Percentiles rank a stretch among this genome's conserved stretches.
Evolutionary conservation across 2,888 invertebrate genomes (phyloP).

Genomic region (Drosophila vallismaia): DNA sequence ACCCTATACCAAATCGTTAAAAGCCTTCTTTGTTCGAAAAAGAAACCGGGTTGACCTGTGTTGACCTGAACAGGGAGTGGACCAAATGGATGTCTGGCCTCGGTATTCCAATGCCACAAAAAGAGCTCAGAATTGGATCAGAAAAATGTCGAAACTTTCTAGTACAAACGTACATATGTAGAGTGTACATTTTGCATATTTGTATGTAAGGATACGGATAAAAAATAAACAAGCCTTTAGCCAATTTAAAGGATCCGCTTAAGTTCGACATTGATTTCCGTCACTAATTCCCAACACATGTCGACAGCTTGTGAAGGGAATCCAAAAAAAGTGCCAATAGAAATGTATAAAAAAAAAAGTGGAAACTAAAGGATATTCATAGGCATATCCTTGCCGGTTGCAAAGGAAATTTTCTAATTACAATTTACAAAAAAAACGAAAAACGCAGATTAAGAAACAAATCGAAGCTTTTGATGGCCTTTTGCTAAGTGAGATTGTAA

Average conservation of each 20-base stretch:
- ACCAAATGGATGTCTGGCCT: constrained; percentile 6
- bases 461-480: background rate
- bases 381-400: background rate
- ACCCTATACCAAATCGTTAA: no score
- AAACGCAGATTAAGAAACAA: background rate
- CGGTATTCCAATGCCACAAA: background rate
- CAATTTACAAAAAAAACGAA: background rate
- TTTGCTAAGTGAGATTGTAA: constrained; percentile 13
- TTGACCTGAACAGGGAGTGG: constrained; percentile 12
- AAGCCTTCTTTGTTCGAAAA: no score
- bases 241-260: constrained; percentile 77
- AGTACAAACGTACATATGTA: background rate
- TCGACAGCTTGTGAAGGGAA: constrained; percentile 41
- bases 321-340: background rate
- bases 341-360: background rate
- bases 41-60: no score
- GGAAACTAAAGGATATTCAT: background rate
- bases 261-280: constrained; percentile 79
- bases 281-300: constrained; percentile 72
- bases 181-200: background rate
- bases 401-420: constrained; percentile 23
- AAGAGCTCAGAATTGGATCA: background rate
- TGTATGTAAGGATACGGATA: constrained; percentile 1
- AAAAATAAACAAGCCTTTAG: constrained; percentile 63
- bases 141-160: no score